Evolutionary conservation across 2,888 invertebrate species (phyloP).

Genomic region (Melinopterus prodromus): DNA sequence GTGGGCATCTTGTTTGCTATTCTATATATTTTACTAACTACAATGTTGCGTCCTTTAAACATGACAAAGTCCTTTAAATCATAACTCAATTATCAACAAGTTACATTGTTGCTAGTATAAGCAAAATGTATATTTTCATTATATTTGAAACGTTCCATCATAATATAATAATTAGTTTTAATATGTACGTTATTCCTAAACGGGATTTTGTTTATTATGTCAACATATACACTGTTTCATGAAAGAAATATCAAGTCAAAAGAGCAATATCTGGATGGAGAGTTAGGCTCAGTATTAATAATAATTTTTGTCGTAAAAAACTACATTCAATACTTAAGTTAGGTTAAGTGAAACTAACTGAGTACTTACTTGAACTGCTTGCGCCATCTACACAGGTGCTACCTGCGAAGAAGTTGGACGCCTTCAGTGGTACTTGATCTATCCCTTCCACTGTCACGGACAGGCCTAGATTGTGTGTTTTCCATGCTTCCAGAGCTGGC

Average conservation of each 20-base stretch:
- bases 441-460: slow-evolving; percentile 38
- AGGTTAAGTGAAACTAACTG: neutral
- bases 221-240: no score
- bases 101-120: neutral
- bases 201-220: no score
- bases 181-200: no score
- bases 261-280: no score
- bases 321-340: no score
- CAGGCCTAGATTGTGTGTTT: slow-evolving; percentile 35
- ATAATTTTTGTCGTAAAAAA: no score
- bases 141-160: neutral
- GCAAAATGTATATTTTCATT: neutral
- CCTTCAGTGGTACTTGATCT: slow-evolving; percentile 29
- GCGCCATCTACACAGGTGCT: no score
- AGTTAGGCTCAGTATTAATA: no score
- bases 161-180: no score
- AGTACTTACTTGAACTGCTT: neutral
- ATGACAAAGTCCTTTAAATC: neutral
- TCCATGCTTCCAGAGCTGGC: slow-evolving; percentile 31
- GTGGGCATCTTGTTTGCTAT: no score
- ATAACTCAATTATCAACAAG: neutral
- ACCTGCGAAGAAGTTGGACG: slow-evolving; percentile 33
- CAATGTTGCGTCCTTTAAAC: neutral
- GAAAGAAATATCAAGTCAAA: no score
- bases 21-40: neutral